These are phyloP conservation scores for Dorcus hopei DNA, from an alignment of 2,888 invertebrate species.

Conservation along the genomic window DNA sequence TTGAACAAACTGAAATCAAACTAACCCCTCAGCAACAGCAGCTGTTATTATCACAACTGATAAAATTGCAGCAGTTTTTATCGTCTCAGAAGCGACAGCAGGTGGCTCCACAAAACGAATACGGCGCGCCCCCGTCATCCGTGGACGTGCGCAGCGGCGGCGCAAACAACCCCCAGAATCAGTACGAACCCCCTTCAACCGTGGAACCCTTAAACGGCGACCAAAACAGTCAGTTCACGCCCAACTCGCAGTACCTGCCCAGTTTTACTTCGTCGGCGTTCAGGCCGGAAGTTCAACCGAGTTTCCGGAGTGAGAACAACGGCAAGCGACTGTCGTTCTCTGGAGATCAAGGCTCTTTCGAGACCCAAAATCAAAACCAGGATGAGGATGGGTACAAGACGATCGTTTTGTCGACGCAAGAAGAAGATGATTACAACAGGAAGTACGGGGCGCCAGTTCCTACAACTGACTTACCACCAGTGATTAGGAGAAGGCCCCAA, in stretches of 20 bases:
- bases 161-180: too few relatives aligned
- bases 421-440: background rate
- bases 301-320: background rate
- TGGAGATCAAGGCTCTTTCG: background rate
- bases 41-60: background rate
- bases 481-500: too few relatives aligned
- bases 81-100: background rate
- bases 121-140: background rate
- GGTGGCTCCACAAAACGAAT: background rate
- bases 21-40: background rate
- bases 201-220: too few relatives aligned
- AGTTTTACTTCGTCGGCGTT: too few relatives aligned
- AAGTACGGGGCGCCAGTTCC: background rate
- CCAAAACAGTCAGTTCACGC: background rate
- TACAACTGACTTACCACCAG: too few relatives aligned
- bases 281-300: too few relatives aligned
- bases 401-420: background rate
- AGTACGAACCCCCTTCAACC: too few relatives aligned
- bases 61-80: background rate
- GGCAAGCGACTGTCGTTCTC: background rate
- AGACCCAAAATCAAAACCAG: background rate
- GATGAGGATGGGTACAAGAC: background rate
- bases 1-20: background rate
- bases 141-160: too few relatives aligned
- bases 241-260: background rate